These are phyloP conservation scores for Paraplagusia blochii DNA, from an alignment of 2,113 vertebrate genomes.

Conservation along the genomic window DNA sequence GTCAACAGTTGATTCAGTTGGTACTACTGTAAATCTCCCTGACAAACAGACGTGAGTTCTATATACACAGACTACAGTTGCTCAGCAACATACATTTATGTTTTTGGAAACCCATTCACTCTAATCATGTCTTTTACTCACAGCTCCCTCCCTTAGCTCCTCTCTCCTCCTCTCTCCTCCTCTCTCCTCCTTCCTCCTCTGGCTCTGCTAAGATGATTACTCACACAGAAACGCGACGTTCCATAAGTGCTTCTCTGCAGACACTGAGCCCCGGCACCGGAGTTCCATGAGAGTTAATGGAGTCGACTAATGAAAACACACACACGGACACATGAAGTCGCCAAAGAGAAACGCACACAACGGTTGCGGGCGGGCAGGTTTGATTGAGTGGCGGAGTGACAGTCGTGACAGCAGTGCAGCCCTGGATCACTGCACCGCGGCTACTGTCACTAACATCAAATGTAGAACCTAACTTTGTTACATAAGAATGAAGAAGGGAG, in stretches of 20 bases:
- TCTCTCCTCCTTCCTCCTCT: slow-evolving; percentile 29
- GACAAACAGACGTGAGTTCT: slow-evolving; percentile 11
- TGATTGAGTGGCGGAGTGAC: slow-evolving; percentile 65
- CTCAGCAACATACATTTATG: slow-evolving; percentile 33
- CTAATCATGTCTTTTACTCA: slow-evolving; percentile 38
- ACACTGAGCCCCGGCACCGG: slow-evolving; percentile 18
- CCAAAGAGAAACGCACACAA: slow-evolving; percentile 8
- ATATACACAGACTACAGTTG: slow-evolving; percentile 3
- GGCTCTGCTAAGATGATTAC: slow-evolving; percentile 59
- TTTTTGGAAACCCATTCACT: slow-evolving; percentile 44
- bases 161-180: slow-evolving; percentile 13
- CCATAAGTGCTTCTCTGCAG: slow-evolving; percentile 51
- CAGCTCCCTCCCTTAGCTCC: slow-evolving; percentile 26
- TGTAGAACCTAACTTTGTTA: slow-evolving; percentile 11
- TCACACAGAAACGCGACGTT: slow-evolving; percentile 53
- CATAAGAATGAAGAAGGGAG: background rate
- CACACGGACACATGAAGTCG: slow-evolving; percentile 13
- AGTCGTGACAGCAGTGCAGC: slow-evolving; percentile 41
- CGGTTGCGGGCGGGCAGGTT: slow-evolving; percentile 12
- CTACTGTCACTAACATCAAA: slow-evolving; percentile 39
- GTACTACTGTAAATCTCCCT: background rate
- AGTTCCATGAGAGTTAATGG: slow-evolving; percentile 61
- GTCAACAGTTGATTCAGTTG: slow-evolving; percentile 12
- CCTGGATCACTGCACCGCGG: slow-evolving; percentile 23
- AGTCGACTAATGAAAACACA: slow-evolving; percentile 58